Conservation (phyloP, 92 coral and sea anemone species). For the Porites cylindrica region DNA sequence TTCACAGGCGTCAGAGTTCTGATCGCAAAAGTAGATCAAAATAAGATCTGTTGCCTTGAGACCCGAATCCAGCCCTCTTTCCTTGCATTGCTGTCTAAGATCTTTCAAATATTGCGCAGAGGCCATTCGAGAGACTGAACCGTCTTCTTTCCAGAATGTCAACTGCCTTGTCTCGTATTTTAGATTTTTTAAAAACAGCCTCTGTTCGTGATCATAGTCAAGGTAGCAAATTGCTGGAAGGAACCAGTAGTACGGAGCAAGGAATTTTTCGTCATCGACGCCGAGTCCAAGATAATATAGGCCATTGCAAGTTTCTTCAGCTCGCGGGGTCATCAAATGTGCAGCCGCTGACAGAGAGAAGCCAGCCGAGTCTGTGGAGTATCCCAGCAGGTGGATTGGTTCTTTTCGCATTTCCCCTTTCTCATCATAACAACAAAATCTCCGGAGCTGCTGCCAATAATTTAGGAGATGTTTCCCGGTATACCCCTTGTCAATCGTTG, state of each 20-base stretch:
- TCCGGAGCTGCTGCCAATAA: slow-evolving; percentile 38
- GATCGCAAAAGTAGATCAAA: no score
- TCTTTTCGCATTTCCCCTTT: slow-evolving; percentile 20
- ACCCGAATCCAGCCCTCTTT: no score
- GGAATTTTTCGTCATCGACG: slow-evolving; percentile 32
- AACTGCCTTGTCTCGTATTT: slow-evolving; percentile 54
- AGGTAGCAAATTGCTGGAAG: slow-evolving; percentile 49
- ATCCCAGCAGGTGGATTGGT: slow-evolving; percentile 49
- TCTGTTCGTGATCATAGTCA: slow-evolving; percentile 42
- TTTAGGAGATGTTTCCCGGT: slow-evolving; percentile 32
- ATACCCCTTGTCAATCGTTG: slow-evolving; percentile 52
- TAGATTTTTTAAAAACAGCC: slow-evolving; percentile 34
- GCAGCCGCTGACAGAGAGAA: slow-evolving; percentile 38
- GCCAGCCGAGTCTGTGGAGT: slow-evolving; percentile 48
- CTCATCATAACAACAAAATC: not conserved
- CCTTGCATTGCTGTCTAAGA: no score
- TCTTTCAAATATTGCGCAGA: no score
- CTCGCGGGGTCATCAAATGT: slow-evolving; percentile 27
- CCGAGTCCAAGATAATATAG: slow-evolving; percentile 45
- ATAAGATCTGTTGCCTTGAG: no score
- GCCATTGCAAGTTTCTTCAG: slow-evolving; percentile 18
- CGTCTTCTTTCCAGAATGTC: slow-evolving; percentile 46
- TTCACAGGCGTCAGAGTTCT: slow-evolving; percentile 63
- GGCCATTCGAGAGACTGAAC: slow-evolving; percentile 8
- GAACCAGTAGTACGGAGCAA: slow-evolving; percentile 47